Conservation (phyloP, 2,113 vertebrate species). For the Neofelis nebulosa region DNA sequence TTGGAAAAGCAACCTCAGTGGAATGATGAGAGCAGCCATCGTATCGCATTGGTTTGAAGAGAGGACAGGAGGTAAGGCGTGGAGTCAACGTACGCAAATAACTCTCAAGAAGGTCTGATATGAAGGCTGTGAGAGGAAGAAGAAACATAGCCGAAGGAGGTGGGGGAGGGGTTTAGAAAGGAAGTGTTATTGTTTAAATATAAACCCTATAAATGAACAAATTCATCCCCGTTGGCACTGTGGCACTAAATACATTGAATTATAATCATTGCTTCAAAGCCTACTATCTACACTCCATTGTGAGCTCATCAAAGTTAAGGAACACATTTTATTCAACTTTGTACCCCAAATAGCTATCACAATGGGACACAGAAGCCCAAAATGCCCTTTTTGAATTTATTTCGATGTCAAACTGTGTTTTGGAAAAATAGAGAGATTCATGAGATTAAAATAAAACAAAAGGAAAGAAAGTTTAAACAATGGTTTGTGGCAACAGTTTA, state of each 20-base stretch:
- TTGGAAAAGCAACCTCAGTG: not conserved
- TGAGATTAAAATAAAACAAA: conserved; percentile 19
- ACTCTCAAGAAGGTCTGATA: not conserved
- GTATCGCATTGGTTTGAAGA: not conserved
- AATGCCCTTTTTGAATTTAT: not conserved
- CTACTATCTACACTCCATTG: not conserved
- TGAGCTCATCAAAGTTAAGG: not conserved
- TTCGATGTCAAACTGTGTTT: conserved; percentile 1
- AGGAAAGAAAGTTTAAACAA: not conserved
- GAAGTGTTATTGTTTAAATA: not conserved
- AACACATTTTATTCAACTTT: not conserved
- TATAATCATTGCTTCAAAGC: not conserved
- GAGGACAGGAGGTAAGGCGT: not conserved
- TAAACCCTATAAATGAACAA: not conserved
- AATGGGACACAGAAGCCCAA: not conserved
- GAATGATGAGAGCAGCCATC: not conserved
- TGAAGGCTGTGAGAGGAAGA: not conserved
- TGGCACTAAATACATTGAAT: not conserved
- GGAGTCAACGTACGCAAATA: not conserved
- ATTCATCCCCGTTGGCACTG: not conserved
- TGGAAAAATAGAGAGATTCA: not conserved
- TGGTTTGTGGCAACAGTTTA: not conserved
- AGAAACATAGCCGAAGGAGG: not conserved
- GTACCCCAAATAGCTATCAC: not conserved
- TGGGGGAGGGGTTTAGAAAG: not conserved